Percentiles rank a stretch among this genome's conserved stretches.
Conservation (phyloP, 2,888 invertebrate species). For the Synergus japonicus region DNA sequence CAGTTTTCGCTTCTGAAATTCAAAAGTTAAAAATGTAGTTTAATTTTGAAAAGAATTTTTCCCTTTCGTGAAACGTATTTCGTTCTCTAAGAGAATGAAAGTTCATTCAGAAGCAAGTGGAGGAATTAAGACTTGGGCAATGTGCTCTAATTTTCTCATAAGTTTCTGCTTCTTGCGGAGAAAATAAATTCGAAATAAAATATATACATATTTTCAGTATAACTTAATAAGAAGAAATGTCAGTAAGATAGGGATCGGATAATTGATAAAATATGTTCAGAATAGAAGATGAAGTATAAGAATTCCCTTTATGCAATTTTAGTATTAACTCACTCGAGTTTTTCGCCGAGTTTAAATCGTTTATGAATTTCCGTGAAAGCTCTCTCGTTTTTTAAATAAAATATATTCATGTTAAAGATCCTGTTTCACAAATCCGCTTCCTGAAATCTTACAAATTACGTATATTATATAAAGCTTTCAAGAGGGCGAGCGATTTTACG, state of each 20-base stretch:
- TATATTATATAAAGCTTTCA: background rate
- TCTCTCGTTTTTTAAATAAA: background rate
- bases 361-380: background rate
- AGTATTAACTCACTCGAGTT: background rate
- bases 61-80: background rate
- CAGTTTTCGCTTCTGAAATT: background rate
- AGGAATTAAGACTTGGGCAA: background rate
- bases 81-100: background rate
- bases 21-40: background rate
- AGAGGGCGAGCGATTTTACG: background rate
- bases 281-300: background rate
- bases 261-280: background rate
- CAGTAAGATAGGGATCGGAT: too few species aligned
- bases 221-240: too few species aligned
- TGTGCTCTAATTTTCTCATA: background rate
- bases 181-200: background rate
- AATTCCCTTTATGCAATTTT: background rate
- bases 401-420: background rate
- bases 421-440: background rate
- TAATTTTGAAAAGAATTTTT: background rate
- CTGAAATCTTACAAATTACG: background rate
- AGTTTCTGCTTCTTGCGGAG: background rate
- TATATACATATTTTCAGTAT: background rate
- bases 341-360: background rate
- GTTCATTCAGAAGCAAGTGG: background rate